Base-by-base conservation (phyloP, 2,797 vertebrate genomes). In the Alca torda region DNA sequence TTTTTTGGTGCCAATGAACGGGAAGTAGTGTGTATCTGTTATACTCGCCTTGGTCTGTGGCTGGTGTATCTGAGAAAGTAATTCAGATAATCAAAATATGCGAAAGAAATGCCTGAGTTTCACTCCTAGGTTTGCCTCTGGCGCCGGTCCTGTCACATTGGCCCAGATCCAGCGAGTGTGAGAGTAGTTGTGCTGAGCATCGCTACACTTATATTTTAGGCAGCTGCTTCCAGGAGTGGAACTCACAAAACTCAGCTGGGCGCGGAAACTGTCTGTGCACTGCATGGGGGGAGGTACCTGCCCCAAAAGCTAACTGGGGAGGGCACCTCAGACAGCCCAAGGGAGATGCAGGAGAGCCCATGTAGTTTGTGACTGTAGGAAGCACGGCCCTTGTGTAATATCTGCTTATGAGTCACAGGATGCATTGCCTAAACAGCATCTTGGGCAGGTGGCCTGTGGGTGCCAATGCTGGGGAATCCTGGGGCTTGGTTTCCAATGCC, bases 211-310 rank as follows among this genome's bases (percentile, higher is more conserved):
- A 37, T 33, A 59, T 56, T 77, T 56, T 30, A 67, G 39, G 61
- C 39, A 50, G 35, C 35, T 59, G 18, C 39, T 85, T 78, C 33
- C 60, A 50, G 41, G 14, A 85, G 12, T 31, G 30, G 35, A 74
- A 56, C 51, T 85, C 17, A 33, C 12, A 83, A 56, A 63, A 25
- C 24, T 63, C 37, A 39, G 6, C 6, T 4, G 6, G 5, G 8
- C 64, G 37, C 20, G 59, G 30, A 87, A 89, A 14, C 14, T 76
- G n/a, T 16, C n/a, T 48, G 39, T 7, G 3, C 3, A 9, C 33
- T 30, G 21, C 37, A 16, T 3, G 21, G 13, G 8, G 13, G 24
- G 4, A 64, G 8, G 6, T 51, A 59, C 1, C 1, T 33, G 15
- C 6, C 59, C 23, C 6, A 8, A 23, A 74, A 60, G 10, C 41